phyloP scores from a whole-genome alignment of 53 echinoderm and acorn worm genomes.

The Mesocentrotus franciscanus region DNA sequence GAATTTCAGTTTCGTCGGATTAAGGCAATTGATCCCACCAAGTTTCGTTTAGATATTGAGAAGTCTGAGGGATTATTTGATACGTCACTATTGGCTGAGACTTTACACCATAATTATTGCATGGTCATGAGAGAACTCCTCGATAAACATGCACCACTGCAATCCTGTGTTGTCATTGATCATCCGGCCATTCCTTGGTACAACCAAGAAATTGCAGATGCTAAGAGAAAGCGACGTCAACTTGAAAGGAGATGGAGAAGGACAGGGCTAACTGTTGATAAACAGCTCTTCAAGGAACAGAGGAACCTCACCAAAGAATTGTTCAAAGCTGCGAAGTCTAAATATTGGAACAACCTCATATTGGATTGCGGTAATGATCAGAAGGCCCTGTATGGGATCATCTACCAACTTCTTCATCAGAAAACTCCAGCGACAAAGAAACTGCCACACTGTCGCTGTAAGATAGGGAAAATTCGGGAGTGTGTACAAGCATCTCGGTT shows the following conservation, averaged over 20 bases:
- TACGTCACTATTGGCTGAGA: neutral
- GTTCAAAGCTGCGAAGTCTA: neutral
- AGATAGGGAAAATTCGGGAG: too few relatives aligned
- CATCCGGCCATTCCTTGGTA: conserved; percentile 26
- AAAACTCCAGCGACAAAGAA: conserved; percentile 30
- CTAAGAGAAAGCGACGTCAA: conserved; percentile 29
- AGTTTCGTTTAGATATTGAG: neutral
- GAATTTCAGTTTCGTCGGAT: neutral
- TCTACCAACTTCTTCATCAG: conserved; percentile 32
- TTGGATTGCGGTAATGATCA: conserved; percentile 33
- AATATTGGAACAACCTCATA: neutral
- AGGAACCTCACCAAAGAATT: conserved; percentile 32
- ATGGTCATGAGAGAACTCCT: too few relatives aligned
- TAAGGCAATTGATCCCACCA: conserved; percentile 25
- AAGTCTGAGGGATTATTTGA: neutral
- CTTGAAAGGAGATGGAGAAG: conserved; percentile 30
- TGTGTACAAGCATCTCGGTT: too few relatives aligned
- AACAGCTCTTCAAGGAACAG: conserved; percentile 16
- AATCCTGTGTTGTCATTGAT: too few relatives aligned
- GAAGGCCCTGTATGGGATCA: conserved; percentile 16
- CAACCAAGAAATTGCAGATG: conserved; percentile 6
- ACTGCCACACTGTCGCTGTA: too few relatives aligned
- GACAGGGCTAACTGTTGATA: conserved; percentile 33
- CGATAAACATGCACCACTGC: neutral
- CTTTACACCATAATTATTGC: too few relatives aligned